Conservation (phyloP, 2,888 invertebrate species). For the Drosophila parthenogenetica region DNA sequence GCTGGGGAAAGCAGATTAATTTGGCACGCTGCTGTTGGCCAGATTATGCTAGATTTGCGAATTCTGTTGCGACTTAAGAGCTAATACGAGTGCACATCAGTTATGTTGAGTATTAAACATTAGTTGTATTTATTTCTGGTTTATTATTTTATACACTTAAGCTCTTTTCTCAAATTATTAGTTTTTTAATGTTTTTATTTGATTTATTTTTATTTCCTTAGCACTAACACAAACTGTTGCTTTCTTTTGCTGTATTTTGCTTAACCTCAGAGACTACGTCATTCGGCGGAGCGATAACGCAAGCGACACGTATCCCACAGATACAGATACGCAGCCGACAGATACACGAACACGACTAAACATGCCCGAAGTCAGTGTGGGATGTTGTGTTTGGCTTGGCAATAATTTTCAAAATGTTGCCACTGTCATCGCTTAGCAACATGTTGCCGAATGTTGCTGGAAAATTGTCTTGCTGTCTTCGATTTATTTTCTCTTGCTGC, state of each 20-base stretch:
- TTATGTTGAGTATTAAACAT: too few species aligned
- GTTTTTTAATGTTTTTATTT: slow-evolving; percentile 6
- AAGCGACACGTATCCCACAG: slow-evolving; percentile 74
- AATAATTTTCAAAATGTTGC: slow-evolving; percentile 44
- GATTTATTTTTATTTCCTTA: slow-evolving; percentile 25
- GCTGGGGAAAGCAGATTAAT: slow-evolving; percentile 37
- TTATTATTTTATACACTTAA: slow-evolving; percentile 1
- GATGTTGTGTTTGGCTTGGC: slow-evolving; percentile 37
- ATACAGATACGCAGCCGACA: slow-evolving; percentile 75
- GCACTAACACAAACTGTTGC: slow-evolving; percentile 26
- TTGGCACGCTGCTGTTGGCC: slow-evolving; percentile 38
- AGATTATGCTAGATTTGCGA: slow-evolving; percentile 39
- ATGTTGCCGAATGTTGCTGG: slow-evolving; percentile 61
- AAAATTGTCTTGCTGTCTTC: slow-evolving; percentile 11
- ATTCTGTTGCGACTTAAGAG: slow-evolving; percentile 13
- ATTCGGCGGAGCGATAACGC: slow-evolving; percentile 46
- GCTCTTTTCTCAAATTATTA: not conserved
- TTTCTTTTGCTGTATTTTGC: slow-evolving; percentile 3
- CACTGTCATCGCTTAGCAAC: slow-evolving; percentile 33
- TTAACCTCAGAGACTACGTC: slow-evolving; percentile 35
- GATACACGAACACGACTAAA: slow-evolving; percentile 65
- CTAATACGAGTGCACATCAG: not conserved
- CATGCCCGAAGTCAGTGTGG: slow-evolving; percentile 33
- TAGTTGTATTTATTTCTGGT: slow-evolving; percentile 10
- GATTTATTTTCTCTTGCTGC: slow-evolving; percentile 30